These are phyloP conservation scores for Sinocyclocheilus rhinocerous DNA, from an alignment of 2,113 vertebrate species.

Conservation along the genomic window DNA sequence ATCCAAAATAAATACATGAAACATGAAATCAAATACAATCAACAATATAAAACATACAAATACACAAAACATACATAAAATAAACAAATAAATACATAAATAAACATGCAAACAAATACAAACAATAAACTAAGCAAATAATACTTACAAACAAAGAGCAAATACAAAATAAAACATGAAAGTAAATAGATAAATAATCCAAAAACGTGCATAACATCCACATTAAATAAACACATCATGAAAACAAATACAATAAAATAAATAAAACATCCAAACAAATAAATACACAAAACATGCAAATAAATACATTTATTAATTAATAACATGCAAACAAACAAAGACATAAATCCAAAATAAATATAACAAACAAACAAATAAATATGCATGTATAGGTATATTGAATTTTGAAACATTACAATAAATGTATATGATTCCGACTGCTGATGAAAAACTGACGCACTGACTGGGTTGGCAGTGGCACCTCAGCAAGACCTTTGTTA, in stretches of 20 bases:
- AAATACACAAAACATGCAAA: background rate
- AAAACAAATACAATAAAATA: background rate
- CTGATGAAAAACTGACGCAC: background rate
- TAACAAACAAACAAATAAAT: background rate
- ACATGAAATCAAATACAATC: background rate
- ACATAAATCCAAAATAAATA: background rate
- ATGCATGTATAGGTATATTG: too few species aligned
- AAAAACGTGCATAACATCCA: background rate
- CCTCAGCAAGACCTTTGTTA: constrained; percentile 14
- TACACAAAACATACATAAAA: background rate
- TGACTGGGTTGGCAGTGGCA: background rate
- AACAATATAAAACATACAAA: background rate
- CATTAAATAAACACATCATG: background rate
- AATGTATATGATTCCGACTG: background rate
- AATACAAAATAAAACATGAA: background rate
- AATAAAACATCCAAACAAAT: background rate
- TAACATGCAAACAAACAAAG: background rate
- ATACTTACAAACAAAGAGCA: background rate
- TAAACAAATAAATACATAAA: background rate
- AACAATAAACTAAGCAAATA: background rate
- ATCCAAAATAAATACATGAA: background rate
- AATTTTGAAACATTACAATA: too few species aligned
- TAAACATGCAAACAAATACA: background rate
- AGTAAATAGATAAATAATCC: too few species aligned
- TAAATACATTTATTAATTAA: background rate